A percentile compares a stretch with the other conserved stretches of the same genome.
Conservation (phyloP, 2,888 invertebrate genomes). For the Bedellia somnulentella region DNA sequence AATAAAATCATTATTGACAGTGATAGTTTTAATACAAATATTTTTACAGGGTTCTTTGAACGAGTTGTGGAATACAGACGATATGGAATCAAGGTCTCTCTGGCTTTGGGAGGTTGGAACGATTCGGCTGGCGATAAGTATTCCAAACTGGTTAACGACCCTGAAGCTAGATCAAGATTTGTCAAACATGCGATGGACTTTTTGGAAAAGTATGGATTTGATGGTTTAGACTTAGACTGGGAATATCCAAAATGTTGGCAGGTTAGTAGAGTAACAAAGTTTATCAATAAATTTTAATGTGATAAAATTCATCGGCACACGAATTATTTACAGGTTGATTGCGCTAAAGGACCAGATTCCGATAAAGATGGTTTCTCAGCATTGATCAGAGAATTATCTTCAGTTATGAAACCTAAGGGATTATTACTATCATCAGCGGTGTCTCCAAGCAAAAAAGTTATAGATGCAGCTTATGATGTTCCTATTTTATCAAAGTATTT, state of each 20-base stretch:
- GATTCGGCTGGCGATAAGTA: conserved; percentile 91
- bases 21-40: neutral
- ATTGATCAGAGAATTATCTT: conserved; percentile 71
- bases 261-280: conserved; percentile 44
- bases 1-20: too few relatives aligned
- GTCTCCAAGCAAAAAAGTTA: conserved; percentile 84
- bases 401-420: conserved; percentile 66
- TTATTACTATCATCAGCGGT: conserved; percentile 81
- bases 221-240: conserved; percentile 95
- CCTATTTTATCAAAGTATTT: conserved; percentile 71
- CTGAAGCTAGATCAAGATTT: conserved; percentile 71
- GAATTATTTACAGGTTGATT: conserved; percentile 70
- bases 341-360: conserved; percentile 79
- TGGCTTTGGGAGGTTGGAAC: conserved; percentile 95
- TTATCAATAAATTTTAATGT: too few relatives aligned
- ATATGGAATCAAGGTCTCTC: conserved; percentile 79
- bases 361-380: conserved; percentile 81
- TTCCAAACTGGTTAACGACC: conserved; percentile 78
- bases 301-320: too few relatives aligned
- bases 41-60: conserved; percentile 74
- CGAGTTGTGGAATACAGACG: conserved; percentile 77
- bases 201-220: conserved; percentile 79
- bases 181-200: conserved; percentile 75
- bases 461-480: conserved; percentile 85
- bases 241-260: conserved; percentile 92